Percentiles rank a stretch among this genome's conserved stretches.
These are phyloP conservation scores for Geophilus truncorum DNA, from an alignment of 2,888 invertebrate genomes.

Conservation along the genomic window DNA sequence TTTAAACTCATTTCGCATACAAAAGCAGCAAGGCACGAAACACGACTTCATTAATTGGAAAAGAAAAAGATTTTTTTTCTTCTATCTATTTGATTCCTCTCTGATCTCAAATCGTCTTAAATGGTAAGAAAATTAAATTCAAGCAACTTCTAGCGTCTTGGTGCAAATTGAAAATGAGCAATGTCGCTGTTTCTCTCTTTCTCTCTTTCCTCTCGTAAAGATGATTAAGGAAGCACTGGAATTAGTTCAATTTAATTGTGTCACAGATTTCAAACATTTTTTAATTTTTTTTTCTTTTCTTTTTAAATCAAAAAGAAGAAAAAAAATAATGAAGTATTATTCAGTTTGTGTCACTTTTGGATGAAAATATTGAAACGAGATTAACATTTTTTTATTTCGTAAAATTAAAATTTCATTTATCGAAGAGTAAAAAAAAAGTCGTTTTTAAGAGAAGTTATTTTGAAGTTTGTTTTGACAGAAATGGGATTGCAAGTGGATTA, in stretches of 20 bases:
- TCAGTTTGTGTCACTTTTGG: background rate
- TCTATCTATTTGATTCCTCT: background rate
- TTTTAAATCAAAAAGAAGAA: too few relatives aligned
- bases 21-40: background rate
- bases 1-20: too few relatives aligned
- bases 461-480: background rate
- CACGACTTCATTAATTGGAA: background rate
- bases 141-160: background rate
- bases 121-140: slow-evolving; percentile 1
- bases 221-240: background rate
- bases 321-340: background rate
- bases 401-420: too few relatives aligned
- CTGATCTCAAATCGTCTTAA: background rate
- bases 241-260: slow-evolving; percentile 10
- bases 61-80: background rate
- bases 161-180: slow-evolving; percentile 4
- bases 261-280: background rate
- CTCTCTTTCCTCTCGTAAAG: background rate
- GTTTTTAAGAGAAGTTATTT: background rate
- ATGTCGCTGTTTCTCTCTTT: too few relatives aligned
- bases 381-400: background rate
- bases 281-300: background rate
- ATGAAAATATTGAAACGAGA: background rate
- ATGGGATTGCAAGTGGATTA: background rate
- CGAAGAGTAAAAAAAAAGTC: background rate